Base-by-base conservation (phyloP, 2,888 invertebrate species). In the Mesoligia furuncula region DNA sequence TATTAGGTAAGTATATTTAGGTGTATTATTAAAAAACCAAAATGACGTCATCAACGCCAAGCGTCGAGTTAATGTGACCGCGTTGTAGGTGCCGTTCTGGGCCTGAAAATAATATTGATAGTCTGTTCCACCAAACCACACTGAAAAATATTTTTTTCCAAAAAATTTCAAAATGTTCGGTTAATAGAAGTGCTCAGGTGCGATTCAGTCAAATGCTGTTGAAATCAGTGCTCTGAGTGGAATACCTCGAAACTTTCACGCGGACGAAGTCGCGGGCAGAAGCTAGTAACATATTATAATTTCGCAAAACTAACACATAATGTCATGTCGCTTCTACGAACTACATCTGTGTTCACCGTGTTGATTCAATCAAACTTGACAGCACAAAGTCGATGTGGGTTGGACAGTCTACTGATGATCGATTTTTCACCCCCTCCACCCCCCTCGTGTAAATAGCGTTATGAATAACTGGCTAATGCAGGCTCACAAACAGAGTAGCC, bases 321-420 rank as follows among this genome's bases (percentile, higher is more conserved):
- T 36, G 36, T 36, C 59, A 67, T 87, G 91, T 75, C 92, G 80
- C 81, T 75, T 94, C 94, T 93, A 90, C 74, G 31, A 31, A 73
- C 75, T 87, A 80, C 86, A 85, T 77, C 62, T 82, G 90, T 75
- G 87, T 93, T 92, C 93, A 84, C 89, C 85, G 83, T 71, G 94
- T 95, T 95, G 96, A 96, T 96, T 96, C 94, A 95, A 96, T 96
- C 96, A 96, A 95, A 95, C 92, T 93, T 94, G 96, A 96, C 96
- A 95, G 94, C 93, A 94, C 95, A 94, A 95, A 95, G 96, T 96
- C 95, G 95, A 95, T 95, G 95, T 95, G 95, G 96, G 95, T 96
- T 94, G 93, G 94, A 94, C 95, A 93, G 91, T 92, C 92, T 90
- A 90, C 92, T 90, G 91, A 93, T 92, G 93, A 95, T 96, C 95